Base-by-base conservation (phyloP, 2,113 vertebrate genomes). In the Oryzias javanicus region DNA sequence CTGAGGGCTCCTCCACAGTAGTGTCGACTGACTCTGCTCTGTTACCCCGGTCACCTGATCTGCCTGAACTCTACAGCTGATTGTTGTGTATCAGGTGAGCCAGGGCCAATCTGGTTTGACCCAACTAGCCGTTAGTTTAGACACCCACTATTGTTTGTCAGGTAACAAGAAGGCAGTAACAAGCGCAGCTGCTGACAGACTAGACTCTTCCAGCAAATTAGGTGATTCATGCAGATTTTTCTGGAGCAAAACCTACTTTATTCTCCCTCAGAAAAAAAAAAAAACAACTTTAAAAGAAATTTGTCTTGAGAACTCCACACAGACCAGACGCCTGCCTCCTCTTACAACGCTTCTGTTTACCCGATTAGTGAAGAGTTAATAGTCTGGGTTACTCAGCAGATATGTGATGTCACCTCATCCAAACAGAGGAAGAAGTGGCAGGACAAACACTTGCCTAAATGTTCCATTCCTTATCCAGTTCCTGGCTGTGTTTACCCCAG, bases 391-490 rank as follows among this genome's bases (percentile, higher is more conserved):
- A 68, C 65, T 49, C 55, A 68, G 64, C 61, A 75, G 64, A 70
- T 71, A 54, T 44, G 54, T 72, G 72, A 82, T 70, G 81, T 86
- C 80, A 82, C 55, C 7, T 0, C 2, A n/a, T 57, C 64, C 78
- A 70, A 79, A 72, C 72, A 72, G 76, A 77, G 73, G 45, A 76
- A 76, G 73, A 78, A 66, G 78, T 70, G 68, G 60, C 70, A 49
- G 70, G 64, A 73, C 79, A 80, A 86, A 75, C 71, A 70, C 74
- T 74, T 64, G 49, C 68, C 73, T 57, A 72, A 87, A 85, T 80
- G 78, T 89, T 91, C 89, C 86, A 82, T 89, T 76, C 86, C 87
- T 88, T 84, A 81, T 89, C 84, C 65, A 87, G 83, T 72, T 77
- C 72, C 80, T 66, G 66, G 74, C 80, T n/a, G 49, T 48, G 56